Evolutionary conservation across 2,113 vertebrate genomes (phyloP).

Genomic region (Xyliphius kryptos): DNA sequence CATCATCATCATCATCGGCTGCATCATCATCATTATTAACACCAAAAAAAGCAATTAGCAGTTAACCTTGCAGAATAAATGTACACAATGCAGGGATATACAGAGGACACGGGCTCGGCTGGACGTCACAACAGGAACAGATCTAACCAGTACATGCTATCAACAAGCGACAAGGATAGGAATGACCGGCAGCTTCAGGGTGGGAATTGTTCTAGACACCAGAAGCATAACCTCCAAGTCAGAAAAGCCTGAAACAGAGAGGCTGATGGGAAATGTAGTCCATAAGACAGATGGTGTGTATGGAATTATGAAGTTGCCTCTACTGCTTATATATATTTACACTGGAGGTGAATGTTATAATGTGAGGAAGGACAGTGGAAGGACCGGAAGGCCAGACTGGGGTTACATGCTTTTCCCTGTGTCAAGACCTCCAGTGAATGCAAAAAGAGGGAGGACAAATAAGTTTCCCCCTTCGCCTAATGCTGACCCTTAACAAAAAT

Average conservation of each 20-base stretch:
- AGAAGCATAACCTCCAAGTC: constrained; percentile 52
- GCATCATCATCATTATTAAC: constrained; percentile 68
- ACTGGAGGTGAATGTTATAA: too few relatives aligned
- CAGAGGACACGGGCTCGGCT: too few relatives aligned
- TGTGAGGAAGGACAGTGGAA: constrained; percentile 49
- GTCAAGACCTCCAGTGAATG: constrained; percentile 46
- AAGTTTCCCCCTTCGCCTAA: constrained; percentile 39
- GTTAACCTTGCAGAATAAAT: constrained; percentile 69
- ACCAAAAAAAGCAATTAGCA: constrained; percentile 59
- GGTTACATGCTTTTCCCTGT: constrained; percentile 52
- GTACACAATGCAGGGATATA: constrained; percentile 68
- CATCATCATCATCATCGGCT: constrained; percentile 53
- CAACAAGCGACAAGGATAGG: constrained; percentile 67
- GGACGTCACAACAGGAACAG: constrained; percentile 70
- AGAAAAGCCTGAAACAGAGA: constrained; percentile 47
- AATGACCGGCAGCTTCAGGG: constrained; percentile 33
- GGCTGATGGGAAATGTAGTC: constrained; percentile 50
- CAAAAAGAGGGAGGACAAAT: constrained; percentile 32
- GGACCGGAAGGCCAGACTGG: constrained; percentile 26
- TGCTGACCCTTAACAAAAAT: constrained; percentile 42
- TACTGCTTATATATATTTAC: constrained; percentile 69
- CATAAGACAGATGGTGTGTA: too few relatives aligned
- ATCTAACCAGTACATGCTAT: constrained; percentile 76
- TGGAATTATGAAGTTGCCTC: constrained; percentile 48
- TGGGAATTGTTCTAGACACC: constrained; percentile 49